Evolutionary conservation across 1,140 invertebrate genomes (phyloP).

Genomic region (Chrysopa pallens): DNA sequence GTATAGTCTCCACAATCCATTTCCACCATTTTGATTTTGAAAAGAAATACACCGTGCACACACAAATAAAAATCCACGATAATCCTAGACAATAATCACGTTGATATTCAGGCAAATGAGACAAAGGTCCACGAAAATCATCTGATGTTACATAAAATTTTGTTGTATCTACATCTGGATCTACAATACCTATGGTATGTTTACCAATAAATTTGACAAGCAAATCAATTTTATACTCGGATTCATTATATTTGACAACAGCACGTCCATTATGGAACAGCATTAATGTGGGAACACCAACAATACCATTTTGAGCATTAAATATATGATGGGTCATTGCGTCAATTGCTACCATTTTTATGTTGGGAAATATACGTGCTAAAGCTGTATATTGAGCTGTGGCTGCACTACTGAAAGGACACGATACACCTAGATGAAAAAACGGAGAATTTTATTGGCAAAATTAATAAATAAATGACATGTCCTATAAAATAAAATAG

Average conservation of each 20-base stretch:
- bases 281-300: conserved; percentile 83
- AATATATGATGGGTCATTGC: conserved; percentile 69
- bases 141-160: conserved; percentile 50
- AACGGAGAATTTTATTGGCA: no score
- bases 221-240: conserved; percentile 57
- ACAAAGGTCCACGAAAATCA: conserved; percentile 64
- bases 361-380: conserved; percentile 61
- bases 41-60: conserved; percentile 60
- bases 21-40: conserved; percentile 60
- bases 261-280: conserved; percentile 84
- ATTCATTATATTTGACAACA: conserved; percentile 71
- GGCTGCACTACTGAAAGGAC: conserved; percentile 74
- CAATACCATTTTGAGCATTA: conserved; percentile 83
- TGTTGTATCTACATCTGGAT: conserved; percentile 38
- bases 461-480: no score
- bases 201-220: conserved; percentile 68
- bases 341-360: conserved; percentile 81
- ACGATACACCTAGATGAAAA: conserved; percentile 19
- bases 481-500: no score
- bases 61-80: conserved; percentile 70
- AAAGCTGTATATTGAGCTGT: conserved; percentile 83
- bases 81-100: conserved; percentile 68
- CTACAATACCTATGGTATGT: conserved; percentile 30
- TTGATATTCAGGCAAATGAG: conserved; percentile 46
- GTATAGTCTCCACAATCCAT: conserved; percentile 64